Evolutionary conservation across 2,888 invertebrate species (phyloP).

Genomic region (Mythimna pallens): DNA sequence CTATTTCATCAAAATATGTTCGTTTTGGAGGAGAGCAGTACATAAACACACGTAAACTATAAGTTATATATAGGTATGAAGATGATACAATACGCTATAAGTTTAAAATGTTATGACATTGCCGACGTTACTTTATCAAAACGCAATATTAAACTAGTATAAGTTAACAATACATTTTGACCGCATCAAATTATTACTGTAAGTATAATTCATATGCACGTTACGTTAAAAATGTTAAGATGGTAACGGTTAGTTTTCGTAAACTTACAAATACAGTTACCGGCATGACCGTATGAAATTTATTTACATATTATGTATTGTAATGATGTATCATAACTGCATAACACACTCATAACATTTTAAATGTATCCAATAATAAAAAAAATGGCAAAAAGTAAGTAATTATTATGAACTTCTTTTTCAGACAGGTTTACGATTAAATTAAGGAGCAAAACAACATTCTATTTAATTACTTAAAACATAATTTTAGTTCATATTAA

Average conservation of each 20-base stretch:
- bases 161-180: conserved; percentile 34
- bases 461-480: not conserved
- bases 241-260: conserved; percentile 46
- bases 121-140: not conserved
- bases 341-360: not conserved
- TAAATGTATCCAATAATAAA: not conserved
- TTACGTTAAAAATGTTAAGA: conserved; percentile 55
- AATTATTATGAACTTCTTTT: not conserved
- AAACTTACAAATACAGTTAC: conserved; percentile 38
- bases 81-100: not conserved
- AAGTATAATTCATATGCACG: conserved; percentile 49
- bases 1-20: too few relatives aligned
- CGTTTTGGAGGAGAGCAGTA: too few relatives aligned
- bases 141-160: conserved; percentile 13
- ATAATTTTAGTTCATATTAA: not conserved
- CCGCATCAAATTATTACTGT: conserved; percentile 45
- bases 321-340: conserved; percentile 7
- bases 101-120: not conserved
- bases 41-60: too few relatives aligned
- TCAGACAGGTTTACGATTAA: not conserved
- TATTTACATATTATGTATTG: conserved; percentile 33
- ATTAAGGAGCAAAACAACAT: not conserved
- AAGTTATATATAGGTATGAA: too few relatives aligned
- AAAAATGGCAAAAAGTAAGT: conserved; percentile 1
- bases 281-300: conserved; percentile 20